Percentiles rank a stretch among this genome's conserved stretches.
These are phyloP conservation scores for Melipona quadrifasciata DNA, from an alignment of 1,140 invertebrate genomes.

Conservation along the genomic window DNA sequence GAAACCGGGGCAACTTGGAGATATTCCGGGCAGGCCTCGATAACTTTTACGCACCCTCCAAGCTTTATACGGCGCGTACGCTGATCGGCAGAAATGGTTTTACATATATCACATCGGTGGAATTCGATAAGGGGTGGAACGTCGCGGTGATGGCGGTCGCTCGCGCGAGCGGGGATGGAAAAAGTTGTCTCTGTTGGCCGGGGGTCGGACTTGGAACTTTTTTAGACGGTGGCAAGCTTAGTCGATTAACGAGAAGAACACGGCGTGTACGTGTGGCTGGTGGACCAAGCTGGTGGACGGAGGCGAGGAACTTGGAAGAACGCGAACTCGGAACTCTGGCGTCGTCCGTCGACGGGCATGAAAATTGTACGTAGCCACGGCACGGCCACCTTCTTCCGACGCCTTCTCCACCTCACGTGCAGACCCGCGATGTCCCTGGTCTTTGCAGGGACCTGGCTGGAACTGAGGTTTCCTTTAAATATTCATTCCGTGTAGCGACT, in stretches of 20 bases:
- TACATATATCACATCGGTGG: conserved; percentile 61
- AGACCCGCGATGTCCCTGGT: conserved; percentile 48
- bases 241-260: conserved; percentile 48
- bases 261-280: neutral
- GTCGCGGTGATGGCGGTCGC: no score
- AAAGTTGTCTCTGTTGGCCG: neutral
- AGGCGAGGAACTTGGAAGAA: neutral
- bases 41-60: conserved; percentile 58
- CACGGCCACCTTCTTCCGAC: conserved; percentile 35
- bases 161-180: neutral
- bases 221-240: conserved; percentile 15
- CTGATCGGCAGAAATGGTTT: conserved; percentile 52
- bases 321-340: neutral
- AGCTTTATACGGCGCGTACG: conserved; percentile 22
- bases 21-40: conserved; percentile 42
- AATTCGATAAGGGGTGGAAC: conserved; percentile 57
- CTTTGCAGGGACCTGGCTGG: conserved; percentile 42
- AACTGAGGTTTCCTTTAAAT: conserved; percentile 70
- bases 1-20: conserved; percentile 29
- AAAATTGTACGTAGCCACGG: conserved; percentile 36
- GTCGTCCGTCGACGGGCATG: conserved; percentile 32
- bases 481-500: conserved; percentile 68
- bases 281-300: neutral
- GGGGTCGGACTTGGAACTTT: conserved; percentile 33
- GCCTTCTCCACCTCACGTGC: conserved; percentile 53